These are phyloP conservation scores for Catagonus wagneri DNA, from an alignment of 2,113 vertebrate species.

Conservation along the genomic window DNA sequence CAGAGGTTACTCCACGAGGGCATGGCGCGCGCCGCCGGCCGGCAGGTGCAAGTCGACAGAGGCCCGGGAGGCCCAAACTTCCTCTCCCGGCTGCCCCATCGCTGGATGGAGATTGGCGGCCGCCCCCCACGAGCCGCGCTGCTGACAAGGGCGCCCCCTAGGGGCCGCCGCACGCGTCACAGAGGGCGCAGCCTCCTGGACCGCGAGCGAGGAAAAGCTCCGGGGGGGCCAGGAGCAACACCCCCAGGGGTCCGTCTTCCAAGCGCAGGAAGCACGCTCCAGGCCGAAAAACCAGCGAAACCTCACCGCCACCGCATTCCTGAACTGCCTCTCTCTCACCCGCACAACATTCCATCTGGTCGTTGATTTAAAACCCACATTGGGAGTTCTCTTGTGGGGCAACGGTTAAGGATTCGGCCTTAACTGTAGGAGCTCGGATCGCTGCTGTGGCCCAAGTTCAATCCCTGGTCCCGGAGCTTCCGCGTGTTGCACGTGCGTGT, in stretches of 20 bases:
- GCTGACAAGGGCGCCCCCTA: background rate
- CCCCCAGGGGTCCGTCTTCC: background rate
- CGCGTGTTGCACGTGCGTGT: too few species aligned
- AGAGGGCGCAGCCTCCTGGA: background rate
- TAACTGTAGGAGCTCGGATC: too few species aligned
- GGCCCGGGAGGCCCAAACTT: constrained; percentile 3
- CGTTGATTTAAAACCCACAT: background rate
- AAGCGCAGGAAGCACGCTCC: too few species aligned
- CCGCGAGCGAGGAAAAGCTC: too few species aligned
- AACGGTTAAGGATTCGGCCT: too few species aligned
- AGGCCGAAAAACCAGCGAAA: background rate
- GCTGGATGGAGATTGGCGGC: background rate
- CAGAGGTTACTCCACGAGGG: constrained; percentile 70
- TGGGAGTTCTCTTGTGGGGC: too few species aligned
- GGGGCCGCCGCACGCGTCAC: constrained; percentile 29
- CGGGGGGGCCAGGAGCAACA: fast-evolving
- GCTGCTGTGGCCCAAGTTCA: too few species aligned
- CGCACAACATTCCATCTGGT: fast-evolving
- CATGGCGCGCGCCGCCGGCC: background rate
- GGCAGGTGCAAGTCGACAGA: background rate
- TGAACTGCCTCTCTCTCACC: background rate
- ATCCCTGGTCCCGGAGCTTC: too few species aligned
- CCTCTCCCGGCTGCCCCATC: constrained; percentile 55
- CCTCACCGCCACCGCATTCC: background rate
- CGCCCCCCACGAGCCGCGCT: fast-evolving